These are phyloP conservation scores for Athene cunicularia DNA, from an alignment of 2,113 vertebrate genomes.

Conservation along the genomic window DNA sequence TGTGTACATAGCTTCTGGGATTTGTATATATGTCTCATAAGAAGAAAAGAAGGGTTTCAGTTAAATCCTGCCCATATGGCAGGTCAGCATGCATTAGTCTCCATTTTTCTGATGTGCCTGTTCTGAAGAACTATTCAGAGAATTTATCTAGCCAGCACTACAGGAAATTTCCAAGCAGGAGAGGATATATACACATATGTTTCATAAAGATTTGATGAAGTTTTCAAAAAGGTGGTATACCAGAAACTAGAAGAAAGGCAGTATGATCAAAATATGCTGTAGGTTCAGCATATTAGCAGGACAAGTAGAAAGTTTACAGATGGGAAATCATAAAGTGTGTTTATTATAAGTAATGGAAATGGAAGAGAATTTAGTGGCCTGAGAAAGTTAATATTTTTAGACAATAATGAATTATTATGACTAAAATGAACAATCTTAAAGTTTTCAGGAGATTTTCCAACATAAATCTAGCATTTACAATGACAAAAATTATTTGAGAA, in stretches of 20 bases:
- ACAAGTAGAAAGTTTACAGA: neutral
- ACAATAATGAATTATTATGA: neutral
- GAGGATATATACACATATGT: neutral
- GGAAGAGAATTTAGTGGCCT: neutral
- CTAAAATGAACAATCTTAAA: neutral
- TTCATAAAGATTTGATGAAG: neutral
- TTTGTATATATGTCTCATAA: slow-evolving; percentile 41
- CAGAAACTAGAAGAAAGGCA: neutral
- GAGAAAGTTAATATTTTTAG: neutral
- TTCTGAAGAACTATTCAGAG: neutral
- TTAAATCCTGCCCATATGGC: slow-evolving; percentile 42
- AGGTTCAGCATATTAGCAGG: neutral
- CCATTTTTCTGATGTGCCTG: slow-evolving; percentile 22
- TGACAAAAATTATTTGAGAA: neutral
- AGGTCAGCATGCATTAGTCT: slow-evolving; percentile 55
- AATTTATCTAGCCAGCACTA: slow-evolving; percentile 1
- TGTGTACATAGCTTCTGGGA: slow-evolving; percentile 52
- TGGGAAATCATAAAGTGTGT: neutral
- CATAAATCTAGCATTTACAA: neutral
- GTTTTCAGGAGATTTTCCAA: neutral
- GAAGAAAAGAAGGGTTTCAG: slow-evolving; percentile 30
- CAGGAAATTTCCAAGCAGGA: neutral
- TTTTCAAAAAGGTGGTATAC: neutral
- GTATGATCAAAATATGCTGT: neutral
- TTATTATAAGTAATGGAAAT: neutral